Percentiles rank a stretch among this genome's conserved stretches.
Evolutionary conservation across 1,140 invertebrate genomes (phyloP).

Genomic region (Trichomalopsis sarcophagae): DNA sequence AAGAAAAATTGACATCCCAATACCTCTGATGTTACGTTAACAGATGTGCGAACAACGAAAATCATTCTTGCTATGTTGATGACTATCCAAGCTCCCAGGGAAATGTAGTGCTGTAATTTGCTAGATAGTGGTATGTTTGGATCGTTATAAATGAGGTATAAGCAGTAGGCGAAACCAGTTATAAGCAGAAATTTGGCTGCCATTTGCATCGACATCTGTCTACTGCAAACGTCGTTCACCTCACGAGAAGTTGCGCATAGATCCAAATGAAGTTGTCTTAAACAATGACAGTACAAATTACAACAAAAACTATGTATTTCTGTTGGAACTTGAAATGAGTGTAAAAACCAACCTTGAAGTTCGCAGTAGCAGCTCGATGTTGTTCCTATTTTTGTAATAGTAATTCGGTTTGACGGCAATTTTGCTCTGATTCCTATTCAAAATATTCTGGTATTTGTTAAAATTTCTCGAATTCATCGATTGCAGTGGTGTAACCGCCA

Average conservation of each 20-base stretch:
- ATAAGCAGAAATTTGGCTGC: constrained; percentile 52
- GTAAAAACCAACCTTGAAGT: neutral
- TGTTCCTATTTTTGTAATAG: constrained; percentile 35
- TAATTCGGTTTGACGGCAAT: neutral
- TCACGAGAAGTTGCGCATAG: constrained; percentile 53
- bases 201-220: constrained; percentile 58
- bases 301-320: too few relatives aligned
- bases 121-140: neutral
- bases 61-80: constrained; percentile 24
- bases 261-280: constrained; percentile 61
- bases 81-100: constrained; percentile 28
- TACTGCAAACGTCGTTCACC: constrained; percentile 55
- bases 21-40: constrained; percentile 38
- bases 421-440: constrained; percentile 16
- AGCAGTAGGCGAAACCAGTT: constrained; percentile 54
- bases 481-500: neutral
- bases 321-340: too few relatives aligned
- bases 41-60: constrained; percentile 23
- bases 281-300: neutral
- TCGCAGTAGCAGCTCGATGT: constrained; percentile 38
- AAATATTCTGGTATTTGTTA: constrained; percentile 29
- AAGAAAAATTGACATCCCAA: constrained; percentile 46
- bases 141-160: constrained; percentile 33
- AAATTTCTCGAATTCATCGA: neutral
- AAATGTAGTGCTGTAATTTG: constrained; percentile 9